Evolutionary conservation across 2,113 vertebrate species (phyloP).

Genomic region (Eubucco bourcierii): DNA sequence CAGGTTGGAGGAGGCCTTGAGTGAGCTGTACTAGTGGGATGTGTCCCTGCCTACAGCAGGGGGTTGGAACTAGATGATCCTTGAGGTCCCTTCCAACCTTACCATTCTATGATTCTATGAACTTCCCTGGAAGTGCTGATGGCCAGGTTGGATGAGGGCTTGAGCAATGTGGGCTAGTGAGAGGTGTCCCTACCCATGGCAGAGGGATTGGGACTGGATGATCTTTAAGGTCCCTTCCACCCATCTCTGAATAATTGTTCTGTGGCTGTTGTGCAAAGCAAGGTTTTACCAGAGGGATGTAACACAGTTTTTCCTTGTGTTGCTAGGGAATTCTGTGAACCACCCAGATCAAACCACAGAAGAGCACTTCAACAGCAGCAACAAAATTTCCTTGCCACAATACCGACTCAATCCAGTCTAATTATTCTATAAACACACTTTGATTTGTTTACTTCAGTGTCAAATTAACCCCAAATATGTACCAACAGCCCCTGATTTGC

Average conservation of each 20-base stretch:
- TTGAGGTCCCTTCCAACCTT: too few species aligned
- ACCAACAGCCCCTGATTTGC: constrained; percentile 75
- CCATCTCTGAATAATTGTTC: neutral
- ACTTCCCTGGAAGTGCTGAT: too few species aligned
- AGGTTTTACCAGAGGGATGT: constrained; percentile 34
- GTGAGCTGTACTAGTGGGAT: too few species aligned
- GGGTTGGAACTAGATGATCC: too few species aligned
- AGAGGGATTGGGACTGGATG: too few species aligned
- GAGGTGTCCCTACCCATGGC: too few species aligned
- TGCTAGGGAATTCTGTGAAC: constrained; percentile 76
- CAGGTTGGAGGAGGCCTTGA: too few species aligned
- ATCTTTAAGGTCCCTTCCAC: too few species aligned
- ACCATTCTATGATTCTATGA: too few species aligned
- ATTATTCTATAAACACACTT: constrained; percentile 83
- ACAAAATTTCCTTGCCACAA: constrained; percentile 74
- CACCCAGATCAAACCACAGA: constrained; percentile 72
- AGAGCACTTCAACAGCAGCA: constrained; percentile 69
- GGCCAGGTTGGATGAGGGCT: too few species aligned
- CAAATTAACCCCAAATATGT: constrained; percentile 81
- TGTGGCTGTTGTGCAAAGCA: constrained; percentile 11
- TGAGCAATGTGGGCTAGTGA: too few species aligned
- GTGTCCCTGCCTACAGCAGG: too few species aligned
- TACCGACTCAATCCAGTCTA: constrained; percentile 72
- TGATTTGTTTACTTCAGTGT: constrained; percentile 83
- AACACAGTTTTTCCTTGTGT: constrained; percentile 74